Evolutionary conservation across 2,113 vertebrate species (phyloP), one percentile per base, ranked within the genome.

Genomic region (Microcebus griseorufus): DNA sequence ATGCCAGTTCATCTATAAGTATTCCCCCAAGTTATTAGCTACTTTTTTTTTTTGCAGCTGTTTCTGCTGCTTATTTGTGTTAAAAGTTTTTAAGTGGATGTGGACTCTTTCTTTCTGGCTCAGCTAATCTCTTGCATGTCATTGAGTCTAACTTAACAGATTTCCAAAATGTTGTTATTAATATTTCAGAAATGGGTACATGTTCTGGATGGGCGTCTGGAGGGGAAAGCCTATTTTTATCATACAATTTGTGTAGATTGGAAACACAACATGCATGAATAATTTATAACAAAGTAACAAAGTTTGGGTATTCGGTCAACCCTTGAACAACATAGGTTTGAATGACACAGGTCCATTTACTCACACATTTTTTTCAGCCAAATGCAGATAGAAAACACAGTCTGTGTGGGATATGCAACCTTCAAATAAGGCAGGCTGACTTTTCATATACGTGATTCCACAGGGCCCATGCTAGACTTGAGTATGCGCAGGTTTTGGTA

Each of bases 61-160:
- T 82, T 89, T 97, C 85, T 95, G 48, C 32, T 95, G 88, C 39
- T 97, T 67, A 85, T 83, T 90, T 76, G 76, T 87, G 23, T 48
- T 70, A 89, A 73, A 90, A 6, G 5, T 45, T 95, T 97, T 69
- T 64, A 97, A 69, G 1, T 72, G 48, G 37, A 85, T 0, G 1
- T 80, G 0, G 27, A 13, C 12, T 70, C 53, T 97, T 62, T 29
- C 80, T 95, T 96, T 92, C 48, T 80, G 34, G 13, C 42, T 93
- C 42, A 79, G 18, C 37, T 95, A 86, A 84, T 96, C 67, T 93
- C 18, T 95, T 93, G n/a, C 6, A 9, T 37, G 34, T 2, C 84
- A 84, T 18, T 65, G 9, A 55, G 2, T 60, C 18, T 60, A 22
- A 60, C 2, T 25, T 87, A 82, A 93, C 5, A 84, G 51, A 12